Evolutionary conservation across 2,797 vertebrate genomes (phyloP).

Genomic region (Falco cherrug): DNA sequence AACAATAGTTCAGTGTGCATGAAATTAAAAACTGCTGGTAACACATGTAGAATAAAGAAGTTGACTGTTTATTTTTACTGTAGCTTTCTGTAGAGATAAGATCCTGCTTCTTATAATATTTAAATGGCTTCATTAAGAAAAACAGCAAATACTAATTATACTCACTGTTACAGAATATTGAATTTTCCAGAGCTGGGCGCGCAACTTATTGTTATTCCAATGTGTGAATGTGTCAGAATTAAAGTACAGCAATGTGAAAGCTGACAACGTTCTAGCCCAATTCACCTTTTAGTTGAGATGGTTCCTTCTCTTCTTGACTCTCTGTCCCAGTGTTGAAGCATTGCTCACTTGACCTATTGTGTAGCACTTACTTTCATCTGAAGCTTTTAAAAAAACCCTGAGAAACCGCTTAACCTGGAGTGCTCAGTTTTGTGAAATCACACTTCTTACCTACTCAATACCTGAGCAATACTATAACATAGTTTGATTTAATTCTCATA

Average conservation of each 20-base stretch:
- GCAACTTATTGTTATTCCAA: not conserved
- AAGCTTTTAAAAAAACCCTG: not conserved
- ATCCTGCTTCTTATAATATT: conserved; percentile 36
- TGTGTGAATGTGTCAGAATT: not conserved
- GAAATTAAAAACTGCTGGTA: conserved; percentile 82
- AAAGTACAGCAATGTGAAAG: not conserved
- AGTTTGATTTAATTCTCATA: not conserved
- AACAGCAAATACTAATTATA: conserved; percentile 46
- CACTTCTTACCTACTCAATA: not conserved
- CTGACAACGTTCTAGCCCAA: not conserved
- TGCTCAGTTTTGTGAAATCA: not conserved
- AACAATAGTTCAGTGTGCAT: conserved; percentile 80
- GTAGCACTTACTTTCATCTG: not conserved
- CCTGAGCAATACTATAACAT: not conserved
- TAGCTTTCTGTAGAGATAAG: conserved; percentile 29
- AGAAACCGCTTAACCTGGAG: not conserved
- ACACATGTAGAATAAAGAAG: conserved; percentile 57
- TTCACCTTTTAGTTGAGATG: not conserved
- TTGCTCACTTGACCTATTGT: not conserved
- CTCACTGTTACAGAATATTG: not conserved
- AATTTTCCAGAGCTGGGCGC: conserved; percentile 6
- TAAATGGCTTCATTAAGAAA: conserved; percentile 38
- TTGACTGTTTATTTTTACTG: conserved; percentile 55
- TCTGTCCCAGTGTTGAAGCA: not conserved
- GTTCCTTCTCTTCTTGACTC: not conserved